These are phyloP conservation scores for Diarsia brunnea DNA, from an alignment of 2,888 invertebrate genomes.

Conservation along the genomic window DNA sequence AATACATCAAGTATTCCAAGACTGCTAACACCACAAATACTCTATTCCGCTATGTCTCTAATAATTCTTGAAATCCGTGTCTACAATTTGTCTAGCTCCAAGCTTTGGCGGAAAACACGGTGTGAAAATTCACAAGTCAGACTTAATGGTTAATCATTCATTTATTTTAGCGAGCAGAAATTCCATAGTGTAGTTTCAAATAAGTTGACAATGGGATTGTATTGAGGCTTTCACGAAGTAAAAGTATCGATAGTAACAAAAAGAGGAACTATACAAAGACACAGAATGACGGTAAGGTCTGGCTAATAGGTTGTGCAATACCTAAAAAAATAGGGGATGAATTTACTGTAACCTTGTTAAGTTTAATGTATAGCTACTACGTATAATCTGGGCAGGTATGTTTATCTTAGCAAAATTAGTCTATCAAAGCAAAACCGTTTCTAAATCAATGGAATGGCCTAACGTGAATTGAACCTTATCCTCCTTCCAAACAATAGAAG, in stretches of 20 bases:
- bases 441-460: slow-evolving; percentile 3
- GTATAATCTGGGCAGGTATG: background rate
- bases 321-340: background rate
- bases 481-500: slow-evolving; percentile 42
- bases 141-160: slow-evolving; percentile 11
- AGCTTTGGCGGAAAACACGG: slow-evolving; percentile 19
- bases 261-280: background rate
- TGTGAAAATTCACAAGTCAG: slow-evolving; percentile 12
- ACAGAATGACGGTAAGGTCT: background rate
- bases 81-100: slow-evolving; percentile 9
- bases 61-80: slow-evolving; percentile 23
- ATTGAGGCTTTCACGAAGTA: background rate
- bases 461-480: slow-evolving; percentile 36
- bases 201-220: background rate
- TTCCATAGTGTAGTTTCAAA: background rate
- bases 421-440: background rate
- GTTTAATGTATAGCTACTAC: background rate
- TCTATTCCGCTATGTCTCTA: slow-evolving; percentile 8
- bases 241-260: background rate
- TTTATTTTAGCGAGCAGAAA: background rate
- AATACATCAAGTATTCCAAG: slow-evolving; percentile 10
- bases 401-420: background rate
- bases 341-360: background rate
- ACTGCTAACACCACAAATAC: slow-evolving; percentile 26
- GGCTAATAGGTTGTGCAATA: background rate